Conservation (phyloP, 2,113 vertebrate genomes). For the Platanista minor region DNA sequence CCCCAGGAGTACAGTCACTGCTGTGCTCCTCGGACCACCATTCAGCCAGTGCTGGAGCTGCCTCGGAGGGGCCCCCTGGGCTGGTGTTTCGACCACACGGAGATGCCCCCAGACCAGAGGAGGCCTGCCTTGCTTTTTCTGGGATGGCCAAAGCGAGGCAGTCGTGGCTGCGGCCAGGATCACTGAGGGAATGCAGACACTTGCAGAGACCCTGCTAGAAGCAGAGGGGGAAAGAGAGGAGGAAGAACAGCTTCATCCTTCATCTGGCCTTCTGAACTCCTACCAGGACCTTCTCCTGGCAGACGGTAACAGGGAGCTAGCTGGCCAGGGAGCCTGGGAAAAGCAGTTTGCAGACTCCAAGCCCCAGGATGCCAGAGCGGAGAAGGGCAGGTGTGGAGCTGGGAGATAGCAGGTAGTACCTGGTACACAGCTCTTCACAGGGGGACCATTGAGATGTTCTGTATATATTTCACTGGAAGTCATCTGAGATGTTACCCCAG, state of each 20-base stretch:
- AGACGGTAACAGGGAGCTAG: not conserved
- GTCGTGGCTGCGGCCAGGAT: not conserved
- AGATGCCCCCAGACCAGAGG: not conserved
- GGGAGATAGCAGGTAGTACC: not conserved
- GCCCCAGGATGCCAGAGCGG: not conserved
- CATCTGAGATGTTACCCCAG: not conserved
- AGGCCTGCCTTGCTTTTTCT: not conserved
- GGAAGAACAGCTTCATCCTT: not conserved
- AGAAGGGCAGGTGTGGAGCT: not conserved
- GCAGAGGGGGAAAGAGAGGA: not conserved
- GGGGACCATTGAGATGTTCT: too few species aligned
- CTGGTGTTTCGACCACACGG: not conserved
- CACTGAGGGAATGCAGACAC: not conserved
- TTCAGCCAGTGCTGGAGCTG: not conserved
- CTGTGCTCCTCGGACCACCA: not conserved
- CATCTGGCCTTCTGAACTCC: not conserved
- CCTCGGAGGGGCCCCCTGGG: not conserved
- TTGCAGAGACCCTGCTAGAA: not conserved
- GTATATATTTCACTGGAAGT: not conserved
- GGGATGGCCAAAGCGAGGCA: not conserved
- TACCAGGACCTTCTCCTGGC: not conserved
- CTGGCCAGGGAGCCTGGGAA: not conserved
- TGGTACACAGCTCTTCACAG: not conserved
- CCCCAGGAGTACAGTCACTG: rapidly evolving
- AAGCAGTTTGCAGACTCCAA: not conserved